Conservation (phyloP, 2,888 invertebrate genomes). For the Ectemnius continuus region DNA sequence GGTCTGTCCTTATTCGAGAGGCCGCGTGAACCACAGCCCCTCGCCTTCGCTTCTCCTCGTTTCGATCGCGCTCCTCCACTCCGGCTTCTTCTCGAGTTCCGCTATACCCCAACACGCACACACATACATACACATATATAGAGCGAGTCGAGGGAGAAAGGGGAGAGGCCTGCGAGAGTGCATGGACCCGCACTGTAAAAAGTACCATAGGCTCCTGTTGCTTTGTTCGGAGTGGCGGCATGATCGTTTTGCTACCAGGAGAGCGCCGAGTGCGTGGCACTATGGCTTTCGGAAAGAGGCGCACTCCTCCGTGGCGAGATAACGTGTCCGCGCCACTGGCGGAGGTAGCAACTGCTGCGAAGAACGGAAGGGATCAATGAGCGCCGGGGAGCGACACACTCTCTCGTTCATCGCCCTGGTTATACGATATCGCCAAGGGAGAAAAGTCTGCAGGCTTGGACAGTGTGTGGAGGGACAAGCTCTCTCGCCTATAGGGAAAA, state of each 20-base stretch:
- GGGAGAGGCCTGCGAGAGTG: slow-evolving; percentile 24
- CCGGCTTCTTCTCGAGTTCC: no score
- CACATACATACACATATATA: no score
- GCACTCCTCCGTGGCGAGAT: no score
- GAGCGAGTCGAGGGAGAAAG: neutral
- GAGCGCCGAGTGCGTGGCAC: neutral
- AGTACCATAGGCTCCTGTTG: no score
- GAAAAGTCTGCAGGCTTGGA: slow-evolving; percentile 24
- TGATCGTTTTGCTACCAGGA: slow-evolving; percentile 3
- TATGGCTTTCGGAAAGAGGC: neutral
- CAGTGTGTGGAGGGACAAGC: no score
- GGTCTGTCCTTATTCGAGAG: slow-evolving; percentile 68
- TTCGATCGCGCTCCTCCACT: slow-evolving; percentile 51
- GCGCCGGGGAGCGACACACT: slow-evolving; percentile 12
- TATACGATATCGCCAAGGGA: slow-evolving; percentile 46
- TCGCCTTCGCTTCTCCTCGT: slow-evolving; percentile 45
- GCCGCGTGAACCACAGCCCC: slow-evolving; percentile 63
- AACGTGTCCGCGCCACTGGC: neutral
- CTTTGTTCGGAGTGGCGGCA: neutral
- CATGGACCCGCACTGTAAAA: neutral
- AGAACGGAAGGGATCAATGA: slow-evolving; percentile 10
- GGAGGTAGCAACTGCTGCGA: neutral
- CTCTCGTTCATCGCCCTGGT: slow-evolving; percentile 31
- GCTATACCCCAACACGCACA: no score
- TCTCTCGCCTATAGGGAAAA: no score